Evolutionary conservation across 2,797 vertebrate species (phyloP), one percentile per base, ranked within the genome.

Genomic region (Anguilla megastoma): DNA sequence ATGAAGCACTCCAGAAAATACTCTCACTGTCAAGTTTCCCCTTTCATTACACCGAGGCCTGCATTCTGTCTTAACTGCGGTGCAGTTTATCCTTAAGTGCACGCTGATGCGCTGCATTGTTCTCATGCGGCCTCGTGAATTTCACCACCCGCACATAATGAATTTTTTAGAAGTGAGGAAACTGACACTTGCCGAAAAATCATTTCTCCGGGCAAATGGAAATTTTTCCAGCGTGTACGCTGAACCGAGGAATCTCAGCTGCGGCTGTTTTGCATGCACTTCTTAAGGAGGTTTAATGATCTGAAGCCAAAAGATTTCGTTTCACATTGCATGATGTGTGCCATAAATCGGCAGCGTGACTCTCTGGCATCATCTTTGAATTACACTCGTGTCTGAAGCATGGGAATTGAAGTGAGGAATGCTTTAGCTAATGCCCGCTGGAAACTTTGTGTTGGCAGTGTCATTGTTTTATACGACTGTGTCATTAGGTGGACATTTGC

Each of bases 381-480:
- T 56, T 85, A 85, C 27, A 74, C 33, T 41, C 41, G 50, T 84
- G 71, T 74, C 21, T 74, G 10, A 33, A 36, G 87, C 87, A 41
- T 88, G 82, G 58, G 80, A 88, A 87, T 69, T 41, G n/a, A 84
- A 87, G 82, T 45, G 80, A 54, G 87, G 82, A 71, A 83, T 83
- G 87, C 45, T 50, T 74, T 69, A 41, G 82, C 79, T 82, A 50
- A 82, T 84, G n/a, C 63, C 50, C 48, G 54, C 24, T 18, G 18
- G 60, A 74, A 50, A 16, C 48, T 56, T 36, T 54, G 41, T 84
- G 66, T 85, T 88, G 82, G 36, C 60, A 12, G n/a, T 52, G 9
- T 30, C 48, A 33, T 56, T 21, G 27, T 33, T 63, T 12, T n/a
- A 4, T 86, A 45, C 33, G 84, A 63, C 16, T 85, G 56, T 58